Evolutionary conservation across 53 echinoderm and acorn worm species (phyloP), one percentile per base, ranked within the genome.

Genomic region (Patiria pectinifera): DNA sequence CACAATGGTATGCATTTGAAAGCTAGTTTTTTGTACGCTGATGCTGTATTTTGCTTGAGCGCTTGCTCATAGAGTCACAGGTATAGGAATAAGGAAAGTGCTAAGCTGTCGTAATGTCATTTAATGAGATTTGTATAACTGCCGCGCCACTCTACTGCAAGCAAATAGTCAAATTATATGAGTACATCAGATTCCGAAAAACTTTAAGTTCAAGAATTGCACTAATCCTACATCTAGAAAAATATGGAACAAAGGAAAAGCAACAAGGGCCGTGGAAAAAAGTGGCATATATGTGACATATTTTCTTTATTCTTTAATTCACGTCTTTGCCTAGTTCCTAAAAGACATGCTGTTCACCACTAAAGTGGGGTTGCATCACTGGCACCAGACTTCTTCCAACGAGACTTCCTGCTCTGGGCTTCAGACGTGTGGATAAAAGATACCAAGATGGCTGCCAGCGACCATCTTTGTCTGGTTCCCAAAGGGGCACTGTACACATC

Each of bases 381-480:
- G 74, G 74, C 24, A 24, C 74, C 74, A n/a, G 19, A 74, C 74
- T 74, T 1, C 10, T 74, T 18, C 22, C 4, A 74, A 22, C 74
- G 3, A 4, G 74, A 74, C 11, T n/a, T 21, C 24, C 22, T 9
- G 24, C 74, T 23, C 74, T 74, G 74, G 74, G 74, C 24, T 74
- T 74, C 18, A 21, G 74, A 23, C 10, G 15, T 13, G 79, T 78
- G 24, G 16, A 78, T 18, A 9, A 45, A 46, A 76, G 80, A 11
- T n/a, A 23, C 82, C 82, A 82, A 59, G 82, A 82, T 82, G 82
- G 53, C 82, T 58, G 59, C 82, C 23, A n/a, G 53, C 58, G 82
- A 58, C 82, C 59, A 53, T n/a, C 48, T 82, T 21, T 23, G 53
- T 82, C 82, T 58, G 22, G 53, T 23, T 53, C 48, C 82, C 23